Base-by-base conservation (phyloP, 2,888 invertebrate species). In the Hirtodrosophila cameraria region DNA sequence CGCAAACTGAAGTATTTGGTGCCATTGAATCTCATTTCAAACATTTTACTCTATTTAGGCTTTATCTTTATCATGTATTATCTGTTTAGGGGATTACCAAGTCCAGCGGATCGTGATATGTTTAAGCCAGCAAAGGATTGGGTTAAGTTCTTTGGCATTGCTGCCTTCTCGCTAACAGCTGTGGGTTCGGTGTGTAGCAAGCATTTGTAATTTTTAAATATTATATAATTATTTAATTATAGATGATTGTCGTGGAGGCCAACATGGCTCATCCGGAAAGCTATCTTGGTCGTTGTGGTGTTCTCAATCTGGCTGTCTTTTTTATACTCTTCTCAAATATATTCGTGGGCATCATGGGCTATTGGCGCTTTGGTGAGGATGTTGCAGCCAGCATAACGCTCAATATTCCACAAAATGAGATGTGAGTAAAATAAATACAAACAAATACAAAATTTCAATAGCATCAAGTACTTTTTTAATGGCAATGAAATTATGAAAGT, bases 191-290 rank as follows among this genome's bases (percentile, higher is more conserved):
- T 96, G 88, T 93, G 94, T 92, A 7, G n/a, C n/a, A 15, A 20
- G 12, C 6, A 8, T 1, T 20, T 2, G 0, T n/a, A 23, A 23
- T 2, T 23, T 23, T 23, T 5, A 23, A 23, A 6, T 23, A 23
- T 23, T 8, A 3, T 11, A 1, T 15, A 8, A 2, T 28, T 1
- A 12, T 3, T 3, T 9, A 13, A 6, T 1, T 0, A 30, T n/a
- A 97, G 97, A 95, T 98, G 35, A 95, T 99, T 93, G 97, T 98
- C 0, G 92, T 99, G 67, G 97, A 98, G 90, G 98, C 98, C 90
- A 96, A 97, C 91, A 98, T 98, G 97, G 95, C 94, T 86, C 95
- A 94, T 0, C 97, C 97, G 0, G 92, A 93, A 13, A 95, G 96
- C 87, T 97, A 98, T 91, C 94, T 95, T 69, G 97, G 97, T 16